A percentile compares a stretch with the other conserved stretches of the same genome.
These are phyloP conservation scores for Calameuta idolon DNA, from an alignment of 2,888 invertebrate species.

Conservation along the genomic window DNA sequence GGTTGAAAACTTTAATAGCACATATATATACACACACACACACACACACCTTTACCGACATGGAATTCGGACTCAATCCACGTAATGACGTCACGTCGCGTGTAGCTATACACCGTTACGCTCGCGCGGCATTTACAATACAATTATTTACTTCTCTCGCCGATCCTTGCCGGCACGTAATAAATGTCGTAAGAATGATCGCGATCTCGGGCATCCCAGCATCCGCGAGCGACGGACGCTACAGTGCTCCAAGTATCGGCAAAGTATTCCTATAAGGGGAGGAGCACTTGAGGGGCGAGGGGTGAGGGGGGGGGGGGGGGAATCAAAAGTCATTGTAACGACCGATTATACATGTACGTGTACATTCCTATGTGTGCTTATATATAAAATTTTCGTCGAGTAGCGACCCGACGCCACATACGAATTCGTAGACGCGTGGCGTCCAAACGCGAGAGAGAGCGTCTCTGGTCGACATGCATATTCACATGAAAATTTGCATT, in stretches of 20 bases:
- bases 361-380: background rate
- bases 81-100: slow-evolving; percentile 29
- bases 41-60: background rate
- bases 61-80: background rate
- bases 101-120: slow-evolving; percentile 32
- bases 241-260: too few species aligned
- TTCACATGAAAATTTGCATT: background rate
- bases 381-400: background rate
- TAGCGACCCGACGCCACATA: background rate
- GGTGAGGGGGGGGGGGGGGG: too few species aligned
- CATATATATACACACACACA: too few species aligned
- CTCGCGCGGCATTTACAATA: slow-evolving; percentile 24
- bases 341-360: background rate
- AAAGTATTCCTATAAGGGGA: too few species aligned
- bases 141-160: slow-evolving; percentile 13
- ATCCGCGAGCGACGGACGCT: background rate
- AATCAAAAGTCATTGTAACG: background rate
- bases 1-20: background rate
- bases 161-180: slow-evolving; percentile 12
- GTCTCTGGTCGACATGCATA: background rate
- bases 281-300: too few species aligned
- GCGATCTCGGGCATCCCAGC: slow-evolving; percentile 26
- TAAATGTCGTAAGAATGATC: slow-evolving; percentile 18
- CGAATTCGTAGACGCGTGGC: background rate
- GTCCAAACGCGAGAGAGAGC: background rate